Conservation (phyloP, 2,113 vertebrate species). For the Salminus brasiliensis region DNA sequence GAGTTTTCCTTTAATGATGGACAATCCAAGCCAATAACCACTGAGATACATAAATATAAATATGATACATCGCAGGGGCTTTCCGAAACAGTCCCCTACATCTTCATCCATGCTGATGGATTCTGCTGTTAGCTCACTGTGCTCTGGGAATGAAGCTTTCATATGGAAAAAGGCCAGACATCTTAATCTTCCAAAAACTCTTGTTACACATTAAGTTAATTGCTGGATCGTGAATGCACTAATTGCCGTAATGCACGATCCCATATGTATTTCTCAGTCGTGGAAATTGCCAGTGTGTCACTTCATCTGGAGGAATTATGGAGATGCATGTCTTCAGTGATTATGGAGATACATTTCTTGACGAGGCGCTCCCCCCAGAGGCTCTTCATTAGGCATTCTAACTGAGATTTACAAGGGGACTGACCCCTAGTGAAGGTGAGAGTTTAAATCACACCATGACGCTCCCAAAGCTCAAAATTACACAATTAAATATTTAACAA, state of each 20-base stretch:
- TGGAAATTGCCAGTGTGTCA: background rate
- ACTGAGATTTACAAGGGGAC: background rate
- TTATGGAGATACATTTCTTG: background rate
- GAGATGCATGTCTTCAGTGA: background rate
- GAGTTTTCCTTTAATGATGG: too few relatives aligned
- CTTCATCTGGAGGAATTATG: background rate
- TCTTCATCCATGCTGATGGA: too few relatives aligned
- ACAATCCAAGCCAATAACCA: too few relatives aligned
- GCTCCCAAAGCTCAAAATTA: slow-evolving; percentile 50
- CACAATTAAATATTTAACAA: slow-evolving; percentile 69
- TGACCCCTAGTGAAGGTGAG: slow-evolving; percentile 9
- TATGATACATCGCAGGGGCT: too few relatives aligned
- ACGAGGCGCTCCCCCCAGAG: background rate
- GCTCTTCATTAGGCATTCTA: background rate
- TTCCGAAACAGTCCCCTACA: too few relatives aligned
- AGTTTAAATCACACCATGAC: slow-evolving; percentile 10
- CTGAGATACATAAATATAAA: too few relatives aligned
- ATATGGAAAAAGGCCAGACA: background rate
- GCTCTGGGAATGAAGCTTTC: background rate
- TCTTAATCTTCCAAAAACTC: background rate
- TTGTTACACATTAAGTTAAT: too few relatives aligned
- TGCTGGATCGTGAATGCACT: background rate
- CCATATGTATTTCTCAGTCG: background rate
- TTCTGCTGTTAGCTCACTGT: too few relatives aligned
- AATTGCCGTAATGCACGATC: background rate